Base-by-base conservation (phyloP, 2,797 vertebrate genomes). In the Sardinella longiceps region DNA sequence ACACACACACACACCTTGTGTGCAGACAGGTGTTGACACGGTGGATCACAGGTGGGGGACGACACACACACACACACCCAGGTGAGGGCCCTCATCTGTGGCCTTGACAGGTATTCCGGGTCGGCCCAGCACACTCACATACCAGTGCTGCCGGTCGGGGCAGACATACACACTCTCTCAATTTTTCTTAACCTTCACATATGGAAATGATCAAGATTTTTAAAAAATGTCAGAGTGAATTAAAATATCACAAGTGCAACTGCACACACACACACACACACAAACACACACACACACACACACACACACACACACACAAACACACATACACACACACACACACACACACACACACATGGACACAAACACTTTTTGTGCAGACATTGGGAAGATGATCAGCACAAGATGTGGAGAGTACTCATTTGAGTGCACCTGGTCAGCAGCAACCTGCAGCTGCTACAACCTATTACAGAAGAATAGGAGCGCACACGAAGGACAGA, bases 31-130 rank as follows among this genome's bases (percentile, higher is more conserved):
- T 74, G 66, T 74, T 74, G 66, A 74, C 66, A 74, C 80, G 51
- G 85, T 81, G 91, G 90, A 89, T 89, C 85, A 89, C 25, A 87
- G 86, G 86, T 85, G 9, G 45, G 80, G 15, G 60, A 20, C 50
- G 45, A 46, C 58, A 80, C 66, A 74, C n/a, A n/a, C n/a, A n/a
- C n/a, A n/a, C n/a, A n/a, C n/a, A n/a, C n/a, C n/a, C 66, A 37
- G 66, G 66, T 74, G 37, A 14, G 63, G 48, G 80, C 86, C 14
- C 45, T 88, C 83, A 46, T 46, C 85, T 28, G 3, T 43, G 37
- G 82, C 48, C 87, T 80, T 85, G 90, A 85, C 89, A 90, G 43
- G 81, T 33, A 74, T 37, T 37, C 33, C 66, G 15, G 66, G 33
- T 74, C 15, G 66, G 15, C 66, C 33, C 15, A 14, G 30, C 3